phyloP scores from a whole-genome alignment of 2,113 vertebrate genomes.

The Callospermophilus lateralis region DNA sequence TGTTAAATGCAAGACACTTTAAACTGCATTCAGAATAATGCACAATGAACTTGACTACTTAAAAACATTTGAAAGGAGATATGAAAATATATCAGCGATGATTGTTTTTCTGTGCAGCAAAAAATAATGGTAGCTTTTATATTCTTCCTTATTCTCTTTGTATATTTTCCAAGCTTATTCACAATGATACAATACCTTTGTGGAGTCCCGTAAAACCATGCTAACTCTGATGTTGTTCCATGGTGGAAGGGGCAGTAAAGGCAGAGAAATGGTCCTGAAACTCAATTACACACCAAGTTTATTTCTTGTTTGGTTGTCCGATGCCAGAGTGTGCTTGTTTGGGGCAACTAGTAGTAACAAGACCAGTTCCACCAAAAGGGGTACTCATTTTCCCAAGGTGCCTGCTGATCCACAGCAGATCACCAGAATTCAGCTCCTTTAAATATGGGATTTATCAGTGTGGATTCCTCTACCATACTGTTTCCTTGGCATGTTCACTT shows the following conservation, averaged over 20 bases:
- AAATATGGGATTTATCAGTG: not conserved
- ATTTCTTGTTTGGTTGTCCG: conserved; percentile 78
- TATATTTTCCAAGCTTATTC: not conserved
- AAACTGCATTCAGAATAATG: not conserved
- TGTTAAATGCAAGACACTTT: not conserved
- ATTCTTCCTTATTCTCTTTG: not conserved
- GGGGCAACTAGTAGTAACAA: conserved; percentile 44
- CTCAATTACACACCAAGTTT: conserved; percentile 78
- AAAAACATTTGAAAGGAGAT: not conserved
- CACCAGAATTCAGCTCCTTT: not conserved
- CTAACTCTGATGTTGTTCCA: too few species aligned
- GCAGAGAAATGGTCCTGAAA: conserved; percentile 78
- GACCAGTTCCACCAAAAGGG: conserved; percentile 46
- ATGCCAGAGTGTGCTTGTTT: conserved; percentile 74
- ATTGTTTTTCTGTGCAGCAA: not conserved
- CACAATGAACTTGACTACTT: not conserved
- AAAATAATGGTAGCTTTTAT: not conserved
- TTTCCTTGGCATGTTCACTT: not conserved
- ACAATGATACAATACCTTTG: not conserved
- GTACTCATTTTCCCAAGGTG: not conserved
- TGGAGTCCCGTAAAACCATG: rapidly evolving
- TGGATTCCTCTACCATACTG: not conserved
- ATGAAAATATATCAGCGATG: not conserved
- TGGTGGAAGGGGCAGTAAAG: not conserved
- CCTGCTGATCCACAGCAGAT: not conserved